Evolutionary conservation across 2,113 vertebrate species (phyloP), one percentile per base, ranked within the genome.

Genomic region (Menura novaehollandiae): DNA sequence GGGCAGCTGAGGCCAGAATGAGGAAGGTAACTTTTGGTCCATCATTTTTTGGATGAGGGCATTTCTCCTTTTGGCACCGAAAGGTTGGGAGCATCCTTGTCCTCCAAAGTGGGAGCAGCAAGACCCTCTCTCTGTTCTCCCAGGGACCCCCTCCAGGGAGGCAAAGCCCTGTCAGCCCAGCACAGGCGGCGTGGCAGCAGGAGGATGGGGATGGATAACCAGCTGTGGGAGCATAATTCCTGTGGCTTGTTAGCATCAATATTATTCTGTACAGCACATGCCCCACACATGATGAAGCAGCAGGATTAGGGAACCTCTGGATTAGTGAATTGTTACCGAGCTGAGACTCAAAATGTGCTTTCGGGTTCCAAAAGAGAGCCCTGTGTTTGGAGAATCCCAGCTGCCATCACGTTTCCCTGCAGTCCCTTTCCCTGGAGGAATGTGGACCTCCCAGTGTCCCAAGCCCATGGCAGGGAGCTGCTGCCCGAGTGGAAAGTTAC

Each of bases 111-210:
- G 24, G 37, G 46, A 19, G 51, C 46, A 17, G 22, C 4, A 4
- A 59, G 77, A 15, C 24, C 44, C 15, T 6, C 7, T 22, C 24
- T 8, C 8, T 4, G 0, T 11, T 9, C 1, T 2, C 23, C 0
- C 51, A 52, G 51, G 51, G 2, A 58, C 13, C 5, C 14, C 23
- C 30, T 20, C 3, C 2, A 3, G 26, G 35, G 26, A 17, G 37
- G 23, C 24, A 33, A 59, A 63, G 12, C 14, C 30, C 30, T 3
- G 0, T 5, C 37, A 64, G 23, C 27, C 43, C 7, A 0, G 15
- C 0, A 1, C 33, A 55, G 53, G 30, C 0, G 0, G 10, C 0
- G 1, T 39, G 24, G 2, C 6, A 23, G 39, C 2, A 0, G 8
- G 3, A 0, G 16, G 59, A 15, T 26, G n/a, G 2, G 72, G 53